These are phyloP conservation scores for Formica aserva DNA, from an alignment of 2,888 invertebrate genomes.

Conservation along the genomic window DNA sequence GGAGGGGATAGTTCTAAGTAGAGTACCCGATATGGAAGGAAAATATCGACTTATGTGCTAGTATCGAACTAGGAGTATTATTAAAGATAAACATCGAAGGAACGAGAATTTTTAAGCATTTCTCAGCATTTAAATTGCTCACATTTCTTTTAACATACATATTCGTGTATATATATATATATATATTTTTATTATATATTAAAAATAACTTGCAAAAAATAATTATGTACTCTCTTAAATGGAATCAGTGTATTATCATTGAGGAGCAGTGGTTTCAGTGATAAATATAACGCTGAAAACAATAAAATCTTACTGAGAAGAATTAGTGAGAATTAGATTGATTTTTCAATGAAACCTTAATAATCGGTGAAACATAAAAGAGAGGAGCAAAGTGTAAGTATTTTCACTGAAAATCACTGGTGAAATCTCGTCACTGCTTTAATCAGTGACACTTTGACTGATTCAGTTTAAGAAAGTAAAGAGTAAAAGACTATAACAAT, in stretches of 20 bases:
- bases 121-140: not conserved
- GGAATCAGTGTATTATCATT: no score
- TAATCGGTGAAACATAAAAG: not conserved
- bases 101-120: slow-evolving; percentile 9
- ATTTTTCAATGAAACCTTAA: no score
- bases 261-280: no score
- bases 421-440: not conserved
- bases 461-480: not conserved
- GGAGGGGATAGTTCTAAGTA: not conserved
- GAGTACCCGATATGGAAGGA: not conserved
- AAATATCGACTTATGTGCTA: not conserved
- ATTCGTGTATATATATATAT: not conserved
- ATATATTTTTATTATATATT: not conserved
- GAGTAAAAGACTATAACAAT: not conserved
- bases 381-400: not conserved
- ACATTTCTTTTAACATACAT: not conserved
- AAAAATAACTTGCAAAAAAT: no score
- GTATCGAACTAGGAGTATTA: not conserved
- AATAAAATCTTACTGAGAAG: no score
- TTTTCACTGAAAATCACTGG: not conserved
- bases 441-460: not conserved
- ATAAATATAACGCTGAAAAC: no score
- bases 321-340: no score
- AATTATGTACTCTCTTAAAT: no score
- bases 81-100: slow-evolving; percentile 7